phyloP scores from a whole-genome alignment of 2,113 vertebrate species.

The Actinemys pallida region DNA sequence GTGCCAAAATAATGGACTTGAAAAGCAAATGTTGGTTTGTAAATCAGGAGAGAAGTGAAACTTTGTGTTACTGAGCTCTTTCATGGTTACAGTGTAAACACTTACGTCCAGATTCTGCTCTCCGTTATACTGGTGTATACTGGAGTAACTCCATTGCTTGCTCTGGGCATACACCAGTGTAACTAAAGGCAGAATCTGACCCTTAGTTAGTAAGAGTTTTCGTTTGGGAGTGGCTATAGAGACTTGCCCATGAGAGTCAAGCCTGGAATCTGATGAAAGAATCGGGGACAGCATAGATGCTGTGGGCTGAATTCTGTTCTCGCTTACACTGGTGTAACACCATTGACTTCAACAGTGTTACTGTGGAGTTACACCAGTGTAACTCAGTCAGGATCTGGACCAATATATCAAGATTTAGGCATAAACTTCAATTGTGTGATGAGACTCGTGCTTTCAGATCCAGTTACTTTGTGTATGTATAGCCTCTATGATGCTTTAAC shows the following conservation, averaged over 20 bases:
- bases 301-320: not conserved
- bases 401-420: not conserved
- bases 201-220: not conserved
- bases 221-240: not conserved
- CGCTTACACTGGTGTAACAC: not conserved
- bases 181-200: not conserved
- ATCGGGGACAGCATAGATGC: not conserved
- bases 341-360: not conserved
- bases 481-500: not conserved
- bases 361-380: not conserved
- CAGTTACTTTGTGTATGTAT: not conserved
- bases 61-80: not conserved
- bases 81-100: not conserved
- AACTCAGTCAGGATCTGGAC: not conserved
- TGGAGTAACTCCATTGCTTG: not conserved
- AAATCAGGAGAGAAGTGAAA: not conserved
- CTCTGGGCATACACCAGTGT: not conserved
- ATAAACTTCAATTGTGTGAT: not conserved
- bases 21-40: not conserved
- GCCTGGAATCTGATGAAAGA: not conserved
- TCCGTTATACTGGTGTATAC: not conserved
- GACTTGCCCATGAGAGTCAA: not conserved
- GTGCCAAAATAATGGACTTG: not conserved
- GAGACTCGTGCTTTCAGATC: not conserved
- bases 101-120: not conserved